A percentile compares a stretch with the other conserved stretches of the same genome.
Conservation (phyloP, 1,140 invertebrate species). For the Lysiphlebus fabarum region DNA sequence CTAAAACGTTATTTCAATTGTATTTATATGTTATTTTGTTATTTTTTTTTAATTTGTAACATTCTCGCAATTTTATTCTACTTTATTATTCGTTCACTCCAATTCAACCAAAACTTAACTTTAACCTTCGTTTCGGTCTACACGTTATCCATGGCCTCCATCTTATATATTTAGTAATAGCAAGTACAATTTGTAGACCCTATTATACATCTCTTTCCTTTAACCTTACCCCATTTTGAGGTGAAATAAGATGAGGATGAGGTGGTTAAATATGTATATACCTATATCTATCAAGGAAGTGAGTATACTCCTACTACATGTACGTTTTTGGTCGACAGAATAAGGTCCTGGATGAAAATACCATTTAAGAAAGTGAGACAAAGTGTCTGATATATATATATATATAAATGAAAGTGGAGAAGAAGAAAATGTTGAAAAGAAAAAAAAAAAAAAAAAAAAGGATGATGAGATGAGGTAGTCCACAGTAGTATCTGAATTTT, state of each 20-base stretch:
- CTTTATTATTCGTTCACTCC: too few species aligned
- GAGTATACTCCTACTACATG: not conserved
- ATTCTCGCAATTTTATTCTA: too few species aligned
- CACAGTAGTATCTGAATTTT: too few species aligned
- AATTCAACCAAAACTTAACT: too few species aligned
- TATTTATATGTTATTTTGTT: too few species aligned
- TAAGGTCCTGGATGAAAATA: constrained; percentile 1
- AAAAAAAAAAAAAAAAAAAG: constrained; percentile 1
- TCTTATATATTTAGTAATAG: constrained; percentile 12
- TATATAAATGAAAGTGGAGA: constrained; percentile 1
- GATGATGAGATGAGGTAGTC: constrained; percentile 14
- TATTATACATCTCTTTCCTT: constrained; percentile 26
- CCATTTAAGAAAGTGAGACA: not conserved
- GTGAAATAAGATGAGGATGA: too few species aligned
- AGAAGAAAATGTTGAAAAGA: constrained; percentile 8
- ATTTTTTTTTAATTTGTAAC: too few species aligned
- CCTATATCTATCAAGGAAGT: too few species aligned
- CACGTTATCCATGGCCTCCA: constrained; percentile 5
- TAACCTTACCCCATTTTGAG: constrained; percentile 14
- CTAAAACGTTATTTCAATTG: too few species aligned
- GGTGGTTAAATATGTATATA: too few species aligned
- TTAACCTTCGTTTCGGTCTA: too few species aligned
- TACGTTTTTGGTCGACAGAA: constrained; percentile 21
- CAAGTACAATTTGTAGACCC: constrained; percentile 25
- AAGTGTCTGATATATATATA: constrained; percentile 9